Base-by-base conservation (phyloP, 1,140 invertebrate genomes). In the Luehdorfia chinensis region DNA sequence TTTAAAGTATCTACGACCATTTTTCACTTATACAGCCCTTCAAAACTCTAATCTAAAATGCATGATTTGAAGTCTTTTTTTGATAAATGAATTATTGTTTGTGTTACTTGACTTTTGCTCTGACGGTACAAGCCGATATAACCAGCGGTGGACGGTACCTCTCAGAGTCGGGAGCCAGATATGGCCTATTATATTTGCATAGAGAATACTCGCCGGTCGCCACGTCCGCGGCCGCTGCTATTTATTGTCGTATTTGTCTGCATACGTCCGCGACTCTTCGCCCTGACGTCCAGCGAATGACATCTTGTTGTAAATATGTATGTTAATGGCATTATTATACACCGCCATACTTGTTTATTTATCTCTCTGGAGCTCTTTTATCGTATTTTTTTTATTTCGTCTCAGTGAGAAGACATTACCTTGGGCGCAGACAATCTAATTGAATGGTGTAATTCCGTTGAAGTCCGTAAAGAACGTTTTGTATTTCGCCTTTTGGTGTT, bases 181-280 rank as follows among this genome's bases (percentile, higher is more conserved):
- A 64, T 55, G 50, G 57, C 50, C 63, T 59, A 69, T 75, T 59
- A 62, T 63, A 75, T 75, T 75, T 66, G 66, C 71, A 75, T 72
- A 69, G 50, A 66, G 59, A 66, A 36, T 51, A 57, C 46, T 47
- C 43, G 50, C 13, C 14, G 53, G 45, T 36, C 43, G n/a, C n/a
- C n/a, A n/a, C n/a, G n/a, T n/a, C n/a, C n/a, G n/a, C n/a, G n/a
- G n/a, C n/a, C n/a, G n/a, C n/a, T 54, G 46, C 53, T 65, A 55
- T 60, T 66, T 69, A 23, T 37, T 9, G 16, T 37, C 34, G 16
- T 13, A 5, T 37, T 37, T 37, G 34, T 37, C 34, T 37, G 18
- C 34, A 37, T 12, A 37, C 34, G 16, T 21, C 34, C 36, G 21
- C 21, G 34, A 6, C 14, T 7, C 8, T 13, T 1, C 33, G 1